A percentile compares a stretch with the other conserved stretches of the same genome.
phyloP scores from a whole-genome alignment of 2,113 vertebrate species.

The Prolemur simus region DNA sequence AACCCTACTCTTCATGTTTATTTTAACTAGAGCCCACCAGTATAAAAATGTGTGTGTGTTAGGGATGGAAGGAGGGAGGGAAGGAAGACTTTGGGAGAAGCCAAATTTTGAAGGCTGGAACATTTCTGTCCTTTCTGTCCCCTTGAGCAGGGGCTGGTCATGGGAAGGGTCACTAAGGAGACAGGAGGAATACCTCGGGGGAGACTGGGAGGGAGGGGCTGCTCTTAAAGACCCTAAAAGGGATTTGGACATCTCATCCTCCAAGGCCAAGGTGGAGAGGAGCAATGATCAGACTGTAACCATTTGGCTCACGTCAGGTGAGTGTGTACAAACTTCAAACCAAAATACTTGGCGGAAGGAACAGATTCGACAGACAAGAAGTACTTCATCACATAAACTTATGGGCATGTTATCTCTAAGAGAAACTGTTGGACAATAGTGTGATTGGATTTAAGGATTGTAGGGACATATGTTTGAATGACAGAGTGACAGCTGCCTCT shows the following conservation, averaged over 20 bases:
- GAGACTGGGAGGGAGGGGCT: background rate
- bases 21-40: background rate
- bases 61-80: background rate
- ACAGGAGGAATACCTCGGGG: background rate
- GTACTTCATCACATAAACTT: background rate
- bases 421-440: background rate
- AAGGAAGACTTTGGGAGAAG: background rate
- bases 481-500: background rate
- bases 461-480: background rate
- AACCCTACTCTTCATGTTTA: background rate
- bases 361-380: background rate
- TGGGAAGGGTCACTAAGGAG: background rate
- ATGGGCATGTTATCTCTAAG: rapidly evolving
- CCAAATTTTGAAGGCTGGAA: background rate
- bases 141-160: background rate
- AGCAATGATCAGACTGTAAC: background rate
- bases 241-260: background rate
- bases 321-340: background rate
- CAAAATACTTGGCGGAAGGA: background rate
- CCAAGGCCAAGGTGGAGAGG: background rate
- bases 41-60: background rate
- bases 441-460: background rate
- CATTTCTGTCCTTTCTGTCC: background rate
- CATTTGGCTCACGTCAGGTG: background rate
- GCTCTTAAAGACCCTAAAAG: background rate